Evolutionary conservation across 2,888 invertebrate genomes (phyloP).

Genomic region (Acleris holmiana): DNA sequence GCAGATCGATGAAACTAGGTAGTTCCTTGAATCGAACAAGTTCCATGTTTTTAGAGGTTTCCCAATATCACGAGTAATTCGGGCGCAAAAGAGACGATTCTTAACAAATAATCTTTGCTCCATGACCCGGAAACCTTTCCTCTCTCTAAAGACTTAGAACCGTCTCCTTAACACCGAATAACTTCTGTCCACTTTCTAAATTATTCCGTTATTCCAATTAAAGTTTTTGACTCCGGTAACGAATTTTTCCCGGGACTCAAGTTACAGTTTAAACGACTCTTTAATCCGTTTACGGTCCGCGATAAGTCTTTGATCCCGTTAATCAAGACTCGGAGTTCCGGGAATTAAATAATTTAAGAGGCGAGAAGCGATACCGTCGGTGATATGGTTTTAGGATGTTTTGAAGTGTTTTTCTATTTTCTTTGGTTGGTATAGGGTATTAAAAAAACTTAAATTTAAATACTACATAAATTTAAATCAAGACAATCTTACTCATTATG

Average conservation of each 20-base stretch:
- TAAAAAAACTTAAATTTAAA: too few relatives aligned
- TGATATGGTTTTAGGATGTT: conserved; percentile 8
- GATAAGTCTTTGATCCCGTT: conserved; percentile 30
- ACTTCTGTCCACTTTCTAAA: not conserved
- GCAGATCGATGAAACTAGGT: too few relatives aligned
- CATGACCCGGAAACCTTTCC: too few relatives aligned
- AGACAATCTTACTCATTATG: too few relatives aligned
- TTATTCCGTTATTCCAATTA: conserved; percentile 12
- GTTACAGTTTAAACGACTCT: conserved; percentile 31
- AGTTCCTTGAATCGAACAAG: too few relatives aligned
- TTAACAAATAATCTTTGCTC: too few relatives aligned
- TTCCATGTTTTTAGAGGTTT: too few relatives aligned
- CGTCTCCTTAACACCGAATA: not conserved
- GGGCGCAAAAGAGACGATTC: too few relatives aligned
- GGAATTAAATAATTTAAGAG: conserved; percentile 24
- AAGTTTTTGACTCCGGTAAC: conserved; percentile 11
- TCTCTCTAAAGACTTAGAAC: too few relatives aligned
- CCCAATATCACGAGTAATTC: too few relatives aligned
- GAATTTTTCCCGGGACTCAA: conserved; percentile 18
- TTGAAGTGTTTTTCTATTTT: not conserved
- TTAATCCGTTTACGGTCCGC: conserved; percentile 28
- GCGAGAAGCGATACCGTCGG: conserved; percentile 2
- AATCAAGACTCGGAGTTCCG: conserved; percentile 23
- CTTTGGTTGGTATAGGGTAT: too few relatives aligned
- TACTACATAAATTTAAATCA: too few relatives aligned